These are phyloP conservation scores for Drosophila pandora DNA, from an alignment of 1,140 invertebrate genomes.

Conservation along the genomic window DNA sequence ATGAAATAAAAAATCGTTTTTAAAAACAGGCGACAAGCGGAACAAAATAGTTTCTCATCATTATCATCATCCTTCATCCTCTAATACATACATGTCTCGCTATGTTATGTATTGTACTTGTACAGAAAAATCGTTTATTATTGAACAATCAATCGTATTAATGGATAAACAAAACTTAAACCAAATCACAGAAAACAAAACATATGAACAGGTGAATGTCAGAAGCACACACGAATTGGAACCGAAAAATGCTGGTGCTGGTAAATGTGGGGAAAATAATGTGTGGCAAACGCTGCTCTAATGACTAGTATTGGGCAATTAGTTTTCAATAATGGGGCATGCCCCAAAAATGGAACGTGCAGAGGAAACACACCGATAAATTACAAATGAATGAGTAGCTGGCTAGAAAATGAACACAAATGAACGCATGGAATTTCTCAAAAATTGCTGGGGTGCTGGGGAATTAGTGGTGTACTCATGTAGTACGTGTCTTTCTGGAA, in stretches of 20 bases:
- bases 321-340: conserved; percentile 40
- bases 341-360: conserved; percentile 49
- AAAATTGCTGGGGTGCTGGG: conserved; percentile 24
- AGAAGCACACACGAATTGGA: conserved; percentile 30
- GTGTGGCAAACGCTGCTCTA: conserved; percentile 32
- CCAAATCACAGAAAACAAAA: conserved; percentile 23
- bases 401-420: conserved; percentile 41
- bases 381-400: conserved; percentile 37
- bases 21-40: conserved; percentile 84
- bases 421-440: conserved; percentile 25
- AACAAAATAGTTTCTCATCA: conserved; percentile 83
- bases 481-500: conserved; percentile 2
- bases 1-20: conserved; percentile 57
- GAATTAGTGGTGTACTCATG: conserved; percentile 5
- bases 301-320: conserved; percentile 52
- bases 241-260: conserved; percentile 40
- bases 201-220: conserved; percentile 22
- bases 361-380: conserved; percentile 39
- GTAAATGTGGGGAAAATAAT: conserved; percentile 29
- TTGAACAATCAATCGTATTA: conserved; percentile 38
- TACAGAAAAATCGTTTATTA: conserved; percentile 41
- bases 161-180: conserved; percentile 38
- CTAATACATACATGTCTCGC: conserved; percentile 40
- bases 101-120: conserved; percentile 17
- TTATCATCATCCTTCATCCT: conserved; percentile 38